phyloP scores from a whole-genome alignment of 1,140 invertebrate species.

The Leucophenga varia region DNA sequence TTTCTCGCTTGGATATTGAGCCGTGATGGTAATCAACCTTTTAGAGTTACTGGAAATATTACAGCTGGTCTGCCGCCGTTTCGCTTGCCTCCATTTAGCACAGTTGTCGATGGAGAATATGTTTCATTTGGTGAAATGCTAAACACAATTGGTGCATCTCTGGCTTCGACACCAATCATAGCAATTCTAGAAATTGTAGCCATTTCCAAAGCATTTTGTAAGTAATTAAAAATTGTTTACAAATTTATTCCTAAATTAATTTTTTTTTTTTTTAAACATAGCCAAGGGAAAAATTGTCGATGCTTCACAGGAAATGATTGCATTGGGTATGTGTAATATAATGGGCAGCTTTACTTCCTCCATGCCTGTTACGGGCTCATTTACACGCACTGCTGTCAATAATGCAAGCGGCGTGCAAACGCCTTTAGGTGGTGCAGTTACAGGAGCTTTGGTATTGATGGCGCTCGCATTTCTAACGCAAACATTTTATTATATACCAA shows the following conservation, averaged over 20 bases:
- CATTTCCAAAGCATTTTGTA: constrained; percentile 83
- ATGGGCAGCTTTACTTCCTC: constrained; percentile 84
- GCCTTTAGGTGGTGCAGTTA: constrained; percentile 79
- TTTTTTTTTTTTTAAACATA: constrained; percentile 48
- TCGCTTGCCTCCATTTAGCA: constrained; percentile 65
- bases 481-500: constrained; percentile 77
- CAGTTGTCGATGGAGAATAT: constrained; percentile 51
- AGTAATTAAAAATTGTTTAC: constrained; percentile 32
- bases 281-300: constrained; percentile 78
- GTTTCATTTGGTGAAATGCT: constrained; percentile 66
- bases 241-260: background rate
- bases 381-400: constrained; percentile 88
- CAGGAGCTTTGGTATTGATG: constrained; percentile 69
- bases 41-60: constrained; percentile 68
- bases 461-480: constrained; percentile 72
- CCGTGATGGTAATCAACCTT: constrained; percentile 61
- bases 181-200: constrained; percentile 79
- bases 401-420: constrained; percentile 87
- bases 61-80: constrained; percentile 66
- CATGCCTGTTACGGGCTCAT: constrained; percentile 86
- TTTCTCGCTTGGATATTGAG: constrained; percentile 65
- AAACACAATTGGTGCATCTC: constrained; percentile 64
- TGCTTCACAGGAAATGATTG: constrained; percentile 83
- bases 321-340: constrained; percentile 81
- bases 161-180: constrained; percentile 73